Conservation (phyloP, 2,888 invertebrate species). For the Callosobruchus maculatus region DNA sequence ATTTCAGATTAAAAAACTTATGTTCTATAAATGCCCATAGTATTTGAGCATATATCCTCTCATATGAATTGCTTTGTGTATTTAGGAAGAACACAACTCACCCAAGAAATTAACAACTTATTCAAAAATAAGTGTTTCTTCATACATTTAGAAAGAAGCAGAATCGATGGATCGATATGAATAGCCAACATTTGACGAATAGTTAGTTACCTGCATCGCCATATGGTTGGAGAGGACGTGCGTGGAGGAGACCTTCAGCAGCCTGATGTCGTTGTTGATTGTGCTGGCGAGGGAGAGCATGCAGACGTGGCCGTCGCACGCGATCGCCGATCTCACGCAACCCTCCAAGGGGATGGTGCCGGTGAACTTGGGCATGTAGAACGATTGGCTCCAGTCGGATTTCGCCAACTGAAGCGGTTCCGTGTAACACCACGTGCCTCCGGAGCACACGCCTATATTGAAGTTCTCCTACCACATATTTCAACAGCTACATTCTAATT, state of each 20-base stretch:
- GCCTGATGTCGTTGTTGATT: conserved; percentile 62
- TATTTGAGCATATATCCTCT: too few relatives aligned
- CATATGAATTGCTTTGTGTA: too few relatives aligned
- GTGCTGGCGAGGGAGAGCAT: conserved; percentile 63
- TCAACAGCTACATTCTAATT: too few relatives aligned
- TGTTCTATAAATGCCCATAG: too few relatives aligned
- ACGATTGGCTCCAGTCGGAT: conserved; percentile 58
- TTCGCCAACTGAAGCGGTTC: conserved; percentile 57
- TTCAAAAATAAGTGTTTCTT: too few relatives aligned
- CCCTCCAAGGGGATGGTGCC: conserved; percentile 61
- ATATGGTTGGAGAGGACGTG: conserved; percentile 63
- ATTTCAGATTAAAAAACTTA: too few relatives aligned
- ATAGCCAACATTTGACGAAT: too few relatives aligned
- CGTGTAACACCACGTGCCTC: conserved; percentile 51
- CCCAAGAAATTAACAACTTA: too few relatives aligned
- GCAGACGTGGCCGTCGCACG: conserved; percentile 47
- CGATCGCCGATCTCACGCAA: conserved; percentile 52
- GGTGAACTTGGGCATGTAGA: conserved; percentile 61
- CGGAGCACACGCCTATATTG: conserved; percentile 56
- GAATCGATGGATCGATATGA: too few relatives aligned
- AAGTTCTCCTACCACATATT: conserved; percentile 53
- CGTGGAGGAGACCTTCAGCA: conserved; percentile 61
- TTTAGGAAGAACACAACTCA: too few relatives aligned
- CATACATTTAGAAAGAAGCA: too few relatives aligned
- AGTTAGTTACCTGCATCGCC: conserved; percentile 37